Percentiles rank a stretch among this genome's conserved stretches.
These are phyloP conservation scores for Eretmocerus hayati DNA, from an alignment of 2,888 invertebrate genomes.

Conservation along the genomic window DNA sequence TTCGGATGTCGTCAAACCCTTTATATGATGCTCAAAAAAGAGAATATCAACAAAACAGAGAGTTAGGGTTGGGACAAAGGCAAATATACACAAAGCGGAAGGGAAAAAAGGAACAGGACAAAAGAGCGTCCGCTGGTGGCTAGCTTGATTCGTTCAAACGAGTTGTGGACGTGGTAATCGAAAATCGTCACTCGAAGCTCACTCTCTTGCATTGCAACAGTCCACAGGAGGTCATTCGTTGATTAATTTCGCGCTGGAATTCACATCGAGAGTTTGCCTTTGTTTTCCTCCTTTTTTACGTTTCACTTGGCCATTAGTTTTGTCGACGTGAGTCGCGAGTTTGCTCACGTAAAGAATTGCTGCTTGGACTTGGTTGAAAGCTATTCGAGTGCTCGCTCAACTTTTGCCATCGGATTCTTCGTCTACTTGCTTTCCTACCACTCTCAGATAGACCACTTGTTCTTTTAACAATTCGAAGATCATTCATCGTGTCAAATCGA, in stretches of 20 bases:
- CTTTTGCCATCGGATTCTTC: background rate
- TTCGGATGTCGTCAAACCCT: too few species aligned
- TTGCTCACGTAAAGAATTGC: background rate
- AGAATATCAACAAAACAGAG: too few species aligned
- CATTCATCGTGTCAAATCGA: too few species aligned
- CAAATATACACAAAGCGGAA: background rate
- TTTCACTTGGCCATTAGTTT: background rate
- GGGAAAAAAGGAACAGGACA: background rate
- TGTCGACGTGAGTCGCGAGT: background rate
- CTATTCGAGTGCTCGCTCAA: background rate
- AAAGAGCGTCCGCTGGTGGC: background rate
- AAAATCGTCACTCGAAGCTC: background rate
- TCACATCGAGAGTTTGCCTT: background rate
- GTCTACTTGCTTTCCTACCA: background rate
- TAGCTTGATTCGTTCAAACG: background rate
- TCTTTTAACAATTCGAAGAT: too few species aligned
- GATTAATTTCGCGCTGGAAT: constrained; percentile 4
- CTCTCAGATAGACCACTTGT: too few species aligned
- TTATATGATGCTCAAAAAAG: too few species aligned
- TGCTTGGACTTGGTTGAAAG: too few species aligned
- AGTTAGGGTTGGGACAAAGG: too few species aligned
- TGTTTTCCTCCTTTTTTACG: background rate
- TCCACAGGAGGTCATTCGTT: background rate
- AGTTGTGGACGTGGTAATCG: background rate
- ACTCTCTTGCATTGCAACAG: background rate